Base-by-base conservation (phyloP, 2,888 invertebrate genomes). In the Spilarctia lutea region DNA sequence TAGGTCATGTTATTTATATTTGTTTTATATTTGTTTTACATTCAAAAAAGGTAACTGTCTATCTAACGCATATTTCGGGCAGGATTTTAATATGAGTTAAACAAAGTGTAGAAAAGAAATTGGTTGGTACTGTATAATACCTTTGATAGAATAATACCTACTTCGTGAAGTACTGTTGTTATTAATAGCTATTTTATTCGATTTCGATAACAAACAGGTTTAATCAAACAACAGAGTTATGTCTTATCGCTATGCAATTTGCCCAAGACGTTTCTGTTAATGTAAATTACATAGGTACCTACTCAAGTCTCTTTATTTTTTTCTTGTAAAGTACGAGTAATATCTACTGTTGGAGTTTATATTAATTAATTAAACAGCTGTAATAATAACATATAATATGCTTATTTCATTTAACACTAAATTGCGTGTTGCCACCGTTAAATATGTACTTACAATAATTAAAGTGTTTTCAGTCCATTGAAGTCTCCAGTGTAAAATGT, bases 171-270 rank as follows among this genome's bases (percentile, higher is more conserved):
- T 27, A 30, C 0, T 30, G 30, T 16, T 63, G 30, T 60, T 56
- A 60, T 60, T 60, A 27, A 27, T 30, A 63, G 30, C 63, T 63
- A 4, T 63, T 63, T 63, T 18, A 63, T 63, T 18, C 16, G 63
- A 18, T 30, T 30, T 63, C 30, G 30, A 63, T 63, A 63, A 30
- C 7, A 18, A 63, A 18, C 30, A 30, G 7, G 30, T 63, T 63
- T 63, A 63, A 30, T 30, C 60, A 27, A 60, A 60, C 56, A 13
- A 33, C 52, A 52, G n/a, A n/a, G 52, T 16, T 56, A 69, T 52
- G 35, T n/a, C 52, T 35, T 69, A 69, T 69, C 68, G 68, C 13
- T 7, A 56, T 33, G 68, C 33, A 30, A 52, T 68, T 68, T 69
- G 16, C 56, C 35, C 56, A 35, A 56, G n/a, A n/a, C n/a, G 39